Base-by-base conservation (phyloP, 1,140 invertebrate genomes). In the Drosophila athabasca region DNA sequence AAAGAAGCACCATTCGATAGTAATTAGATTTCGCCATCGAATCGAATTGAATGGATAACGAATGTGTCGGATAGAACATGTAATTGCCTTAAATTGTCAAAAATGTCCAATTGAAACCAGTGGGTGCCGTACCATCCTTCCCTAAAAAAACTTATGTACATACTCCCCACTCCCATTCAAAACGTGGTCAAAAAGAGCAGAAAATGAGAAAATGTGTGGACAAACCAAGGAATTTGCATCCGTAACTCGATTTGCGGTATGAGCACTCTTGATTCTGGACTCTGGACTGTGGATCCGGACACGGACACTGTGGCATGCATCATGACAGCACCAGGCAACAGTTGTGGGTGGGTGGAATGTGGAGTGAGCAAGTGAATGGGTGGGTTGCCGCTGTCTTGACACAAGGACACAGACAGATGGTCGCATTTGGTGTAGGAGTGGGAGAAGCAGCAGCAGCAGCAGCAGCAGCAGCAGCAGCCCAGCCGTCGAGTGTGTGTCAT, bases 231-330 rank as follows among this genome's bases (percentile, higher is more conserved):
- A 76, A 84, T 84, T 84, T 84, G 80, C 80, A 84, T 84, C 61
- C 70, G 81, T 84, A 84, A 84, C 83, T 84, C 81, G 80, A 84
- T 84, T 84, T 84, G 80, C 62, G 80, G 80, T 76, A 67, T 66
- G 55, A 76, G 80, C 61, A 76, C 65, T 80, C 65, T 69, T 39
- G 35, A 39, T 39, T 58, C 65, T 46, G 51, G 60, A 65, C 46
- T 43, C 60, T 65, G 35, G 9, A 39, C 35, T 39, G 1, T 24
- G 35, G 11, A 35, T 35, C 9, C 24, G 62, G 55, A 29, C 29
- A 24, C 43, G 35, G 76, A 84, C 83, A 50, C 69, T 72, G 43
- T 53, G 69, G 48, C 67, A 84, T 50, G 76, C 80, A 69, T 53
- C 78, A 74, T 61, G 69, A 61, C 54, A 72, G 45, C 60, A 51